Evolutionary conservation across 92 coral and sea anemone genomes (phyloP).

Genomic region (Palythoa heliodiscus): DNA sequence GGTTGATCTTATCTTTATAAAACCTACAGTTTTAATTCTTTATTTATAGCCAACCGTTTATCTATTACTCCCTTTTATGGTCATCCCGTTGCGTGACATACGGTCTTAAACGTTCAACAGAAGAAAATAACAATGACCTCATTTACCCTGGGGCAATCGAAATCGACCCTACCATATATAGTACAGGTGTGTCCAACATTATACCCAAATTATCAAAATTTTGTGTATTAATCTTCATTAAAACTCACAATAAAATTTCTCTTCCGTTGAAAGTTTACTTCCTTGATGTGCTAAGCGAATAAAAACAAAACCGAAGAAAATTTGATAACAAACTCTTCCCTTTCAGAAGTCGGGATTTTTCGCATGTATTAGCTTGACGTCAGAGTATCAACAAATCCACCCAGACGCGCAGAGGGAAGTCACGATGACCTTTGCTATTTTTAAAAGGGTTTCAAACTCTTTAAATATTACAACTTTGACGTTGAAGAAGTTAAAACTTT

Average conservation of each 20-base stretch:
- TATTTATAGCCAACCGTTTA: background rate
- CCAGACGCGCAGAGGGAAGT: conserved; percentile 4
- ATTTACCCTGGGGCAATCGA: background rate
- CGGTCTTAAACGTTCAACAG: background rate
- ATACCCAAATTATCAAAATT: background rate
- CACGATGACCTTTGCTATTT: conserved; percentile 18
- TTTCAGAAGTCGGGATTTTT: no score
- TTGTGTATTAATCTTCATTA: background rate
- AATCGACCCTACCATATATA: background rate
- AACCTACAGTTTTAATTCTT: no score
- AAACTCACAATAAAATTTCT: background rate
- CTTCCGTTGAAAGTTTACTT: background rate
- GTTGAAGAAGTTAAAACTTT: no score
- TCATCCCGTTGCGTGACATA: background rate
- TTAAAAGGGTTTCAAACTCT: background rate
- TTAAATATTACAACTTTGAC: background rate
- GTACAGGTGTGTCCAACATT: background rate
- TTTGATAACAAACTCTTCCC: background rate
- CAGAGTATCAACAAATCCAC: conserved; percentile 33
- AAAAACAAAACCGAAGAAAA: background rate
- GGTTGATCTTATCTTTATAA: no score
- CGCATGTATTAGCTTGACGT: background rate
- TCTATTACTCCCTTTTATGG: background rate
- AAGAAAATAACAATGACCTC: background rate
- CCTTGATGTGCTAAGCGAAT: background rate